Conservation (phyloP, 2,113 vertebrate genomes). For the Charadrius vociferus region DNA sequence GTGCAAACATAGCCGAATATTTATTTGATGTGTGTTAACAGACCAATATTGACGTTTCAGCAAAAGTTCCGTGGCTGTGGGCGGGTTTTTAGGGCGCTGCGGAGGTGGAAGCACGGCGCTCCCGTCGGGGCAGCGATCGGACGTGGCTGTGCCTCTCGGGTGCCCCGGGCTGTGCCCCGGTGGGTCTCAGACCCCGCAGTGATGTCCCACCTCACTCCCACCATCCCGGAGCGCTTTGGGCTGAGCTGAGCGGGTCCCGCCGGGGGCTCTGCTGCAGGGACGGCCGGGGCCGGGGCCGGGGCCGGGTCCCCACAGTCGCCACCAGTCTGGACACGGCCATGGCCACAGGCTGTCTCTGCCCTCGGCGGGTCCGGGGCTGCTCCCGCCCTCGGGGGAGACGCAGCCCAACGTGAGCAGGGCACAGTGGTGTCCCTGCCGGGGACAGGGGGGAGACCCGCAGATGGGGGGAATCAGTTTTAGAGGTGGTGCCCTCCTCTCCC, state of each 20-base stretch:
- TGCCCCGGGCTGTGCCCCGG: background rate
- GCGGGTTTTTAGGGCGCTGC: accelerated
- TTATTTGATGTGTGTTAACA: accelerated
- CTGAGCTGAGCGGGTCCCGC: accelerated
- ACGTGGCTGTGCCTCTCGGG: accelerated
- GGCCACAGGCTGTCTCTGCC: background rate
- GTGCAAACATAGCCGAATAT: background rate
- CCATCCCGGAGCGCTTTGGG: accelerated
- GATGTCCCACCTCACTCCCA: accelerated
- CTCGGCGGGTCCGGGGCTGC: background rate
- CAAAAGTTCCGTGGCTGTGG: accelerated
- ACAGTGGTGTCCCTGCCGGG: too few species aligned
- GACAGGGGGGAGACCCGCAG: accelerated
- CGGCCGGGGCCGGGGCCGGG: accelerated
- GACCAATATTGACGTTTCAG: accelerated
- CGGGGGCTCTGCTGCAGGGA: background rate
- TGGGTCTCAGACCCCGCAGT: accelerated
- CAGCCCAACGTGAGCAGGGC: too few species aligned
- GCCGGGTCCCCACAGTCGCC: background rate
- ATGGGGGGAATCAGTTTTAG: accelerated
- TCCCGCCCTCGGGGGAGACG: background rate
- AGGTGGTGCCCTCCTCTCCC: background rate
- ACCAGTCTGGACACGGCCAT: accelerated
- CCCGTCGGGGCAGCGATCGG: accelerated
- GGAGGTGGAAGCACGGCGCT: accelerated